Evolutionary conservation across 1,140 invertebrate genomes (phyloP).

Genomic region (Zophobas morio): DNA sequence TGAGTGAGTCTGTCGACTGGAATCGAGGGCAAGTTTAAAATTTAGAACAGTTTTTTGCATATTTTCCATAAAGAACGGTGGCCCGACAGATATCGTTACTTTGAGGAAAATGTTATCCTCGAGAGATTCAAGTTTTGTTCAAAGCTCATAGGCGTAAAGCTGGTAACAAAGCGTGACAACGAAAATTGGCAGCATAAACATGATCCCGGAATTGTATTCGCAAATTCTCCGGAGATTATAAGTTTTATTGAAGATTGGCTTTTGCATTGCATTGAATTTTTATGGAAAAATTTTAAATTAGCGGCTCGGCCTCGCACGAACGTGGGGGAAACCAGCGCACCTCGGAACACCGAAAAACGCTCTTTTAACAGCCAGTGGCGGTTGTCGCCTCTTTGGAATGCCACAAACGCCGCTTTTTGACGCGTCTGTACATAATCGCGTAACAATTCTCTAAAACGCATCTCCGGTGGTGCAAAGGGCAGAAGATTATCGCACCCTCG

Average conservation of each 20-base stretch:
- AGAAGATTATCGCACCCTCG: constrained; percentile 30
- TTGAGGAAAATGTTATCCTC: constrained; percentile 42
- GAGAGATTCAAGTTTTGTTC: constrained; percentile 40
- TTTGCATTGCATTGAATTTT: constrained; percentile 43
- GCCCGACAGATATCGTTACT: constrained; percentile 40
- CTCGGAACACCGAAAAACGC: too few relatives aligned
- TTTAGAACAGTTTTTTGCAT: constrained; percentile 31
- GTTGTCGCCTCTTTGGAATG: too few relatives aligned
- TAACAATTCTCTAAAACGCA: neutral
- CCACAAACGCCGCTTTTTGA: neutral
- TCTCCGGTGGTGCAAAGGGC: neutral
- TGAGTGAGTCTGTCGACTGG: constrained; percentile 35
- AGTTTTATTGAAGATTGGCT: constrained; percentile 38
- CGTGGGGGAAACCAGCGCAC: too few relatives aligned
- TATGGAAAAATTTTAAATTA: constrained; percentile 38
- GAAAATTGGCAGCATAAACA: constrained; percentile 42
- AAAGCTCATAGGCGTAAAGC: constrained; percentile 39
- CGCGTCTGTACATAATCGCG: neutral
- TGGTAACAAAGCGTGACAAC: constrained; percentile 39
- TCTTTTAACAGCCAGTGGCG: too few relatives aligned
- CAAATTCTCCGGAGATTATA: constrained; percentile 40
- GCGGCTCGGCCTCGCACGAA: neutral
- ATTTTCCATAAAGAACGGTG: constrained; percentile 36
- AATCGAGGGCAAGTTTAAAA: constrained; percentile 41
- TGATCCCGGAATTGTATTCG: constrained; percentile 41